Conservation (phyloP, 2,888 invertebrate genomes). For the Apantesis nais region DNA sequence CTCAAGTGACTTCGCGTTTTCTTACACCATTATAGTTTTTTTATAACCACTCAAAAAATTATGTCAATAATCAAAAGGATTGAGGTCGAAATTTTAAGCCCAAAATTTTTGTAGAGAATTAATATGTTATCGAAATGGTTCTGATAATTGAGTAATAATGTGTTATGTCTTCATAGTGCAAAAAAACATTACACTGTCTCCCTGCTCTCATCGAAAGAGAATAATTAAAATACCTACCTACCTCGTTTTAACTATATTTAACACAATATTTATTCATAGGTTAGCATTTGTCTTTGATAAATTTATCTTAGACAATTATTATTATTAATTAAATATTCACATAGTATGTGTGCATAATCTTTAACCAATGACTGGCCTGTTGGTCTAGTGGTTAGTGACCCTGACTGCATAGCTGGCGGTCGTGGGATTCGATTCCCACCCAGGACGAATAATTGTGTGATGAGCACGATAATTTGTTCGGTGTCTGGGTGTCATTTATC, state of each 20-base stretch:
- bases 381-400: no score
- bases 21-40: slow-evolving; percentile 38
- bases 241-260: background rate
- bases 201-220: background rate
- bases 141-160: background rate
- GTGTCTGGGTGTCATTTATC: no score
- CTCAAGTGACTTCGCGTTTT: slow-evolving; percentile 66
- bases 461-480: no score
- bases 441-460: no score
- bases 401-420: no score
- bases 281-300: background rate
- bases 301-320: no score
- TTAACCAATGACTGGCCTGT: no score
- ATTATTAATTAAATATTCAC: no score
- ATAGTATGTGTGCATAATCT: no score
- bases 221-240: background rate
- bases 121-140: background rate
- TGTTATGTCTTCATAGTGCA: no score
- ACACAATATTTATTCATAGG: background rate
- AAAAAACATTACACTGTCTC: background rate
- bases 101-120: background rate
- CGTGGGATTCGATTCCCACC: no score
- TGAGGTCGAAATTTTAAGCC: slow-evolving; percentile 13
- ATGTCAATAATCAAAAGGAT: slow-evolving; percentile 40
- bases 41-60: slow-evolving; percentile 38